These are phyloP conservation scores for Podabrus alpinus DNA, from an alignment of 2,888 invertebrate genomes.

Conservation along the genomic window DNA sequence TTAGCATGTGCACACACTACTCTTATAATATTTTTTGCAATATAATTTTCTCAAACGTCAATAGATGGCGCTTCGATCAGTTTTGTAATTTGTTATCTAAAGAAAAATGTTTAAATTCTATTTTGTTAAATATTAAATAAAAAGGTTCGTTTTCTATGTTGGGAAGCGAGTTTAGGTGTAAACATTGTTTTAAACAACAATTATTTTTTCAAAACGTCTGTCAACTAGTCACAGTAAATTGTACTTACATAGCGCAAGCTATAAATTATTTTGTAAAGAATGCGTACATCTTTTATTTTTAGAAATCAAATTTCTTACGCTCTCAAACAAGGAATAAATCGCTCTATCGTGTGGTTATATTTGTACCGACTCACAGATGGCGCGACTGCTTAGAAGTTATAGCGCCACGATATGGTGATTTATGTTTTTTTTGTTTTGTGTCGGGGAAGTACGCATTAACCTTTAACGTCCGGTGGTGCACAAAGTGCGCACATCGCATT, in stretches of 20 bases:
- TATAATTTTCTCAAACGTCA: constrained; percentile 24
- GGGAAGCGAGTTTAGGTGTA: background rate
- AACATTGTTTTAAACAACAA: constrained; percentile 13
- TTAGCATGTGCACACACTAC: constrained; percentile 39
- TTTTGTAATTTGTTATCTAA: background rate
- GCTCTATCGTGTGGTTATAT: background rate
- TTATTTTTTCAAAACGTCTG: constrained; percentile 36
- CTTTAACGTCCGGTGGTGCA: constrained; percentile 24
- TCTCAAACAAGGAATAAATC: background rate
- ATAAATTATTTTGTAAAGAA: background rate
- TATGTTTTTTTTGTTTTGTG: background rate
- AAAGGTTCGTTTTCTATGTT: background rate
- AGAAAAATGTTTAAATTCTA: background rate
- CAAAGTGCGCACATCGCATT: constrained; percentile 35
- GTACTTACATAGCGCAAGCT: constrained; percentile 42
- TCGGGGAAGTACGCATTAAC: constrained; percentile 9
- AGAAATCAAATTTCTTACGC: background rate
- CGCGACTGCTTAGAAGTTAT: background rate
- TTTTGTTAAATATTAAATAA: background rate
- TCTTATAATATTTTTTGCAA: constrained; percentile 42
- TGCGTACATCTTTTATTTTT: background rate
- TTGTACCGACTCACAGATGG: background rate
- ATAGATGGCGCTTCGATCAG: background rate
- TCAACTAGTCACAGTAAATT: constrained; percentile 52
- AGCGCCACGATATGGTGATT: background rate